phyloP scores from a whole-genome alignment of 2,113 vertebrate species.

The Elgaria multicarinata region DNA sequence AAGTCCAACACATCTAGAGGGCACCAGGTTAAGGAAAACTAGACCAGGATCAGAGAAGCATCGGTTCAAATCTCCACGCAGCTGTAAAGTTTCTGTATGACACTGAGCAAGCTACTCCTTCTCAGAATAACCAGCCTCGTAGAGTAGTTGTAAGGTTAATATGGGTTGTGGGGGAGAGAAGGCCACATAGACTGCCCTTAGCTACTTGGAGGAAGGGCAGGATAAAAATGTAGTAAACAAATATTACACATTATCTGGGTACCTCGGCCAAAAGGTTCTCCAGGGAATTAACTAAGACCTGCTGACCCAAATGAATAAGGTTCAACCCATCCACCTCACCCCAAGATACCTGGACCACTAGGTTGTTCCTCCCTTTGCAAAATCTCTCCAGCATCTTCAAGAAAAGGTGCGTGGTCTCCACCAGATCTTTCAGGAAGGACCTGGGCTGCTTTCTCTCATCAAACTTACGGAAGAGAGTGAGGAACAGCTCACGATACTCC shows the following conservation, averaged over 20 bases:
- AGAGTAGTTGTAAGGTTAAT: no score
- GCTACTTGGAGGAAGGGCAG: not conserved
- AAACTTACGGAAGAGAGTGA: constrained; percentile 91
- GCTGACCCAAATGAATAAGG: not conserved
- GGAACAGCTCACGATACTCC: constrained; percentile 96
- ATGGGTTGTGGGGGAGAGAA: not conserved
- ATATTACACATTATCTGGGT: not conserved
- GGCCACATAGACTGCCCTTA: not conserved
- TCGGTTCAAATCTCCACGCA: not conserved
- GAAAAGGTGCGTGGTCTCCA: constrained; percentile 95
- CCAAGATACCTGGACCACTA: constrained; percentile 89
- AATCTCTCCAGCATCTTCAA: constrained; percentile 94
- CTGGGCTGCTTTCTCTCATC: constrained; percentile 89
- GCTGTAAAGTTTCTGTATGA: not conserved
- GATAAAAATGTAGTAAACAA: not conserved
- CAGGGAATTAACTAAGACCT: not conserved
- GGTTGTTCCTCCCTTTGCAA: constrained; percentile 83
- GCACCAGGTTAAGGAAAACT: not conserved
- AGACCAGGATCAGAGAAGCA: not conserved
- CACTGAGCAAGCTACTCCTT: not conserved
- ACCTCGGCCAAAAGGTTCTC: not conserved
- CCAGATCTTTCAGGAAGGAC: constrained; percentile 90
- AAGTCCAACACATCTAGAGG: not conserved
- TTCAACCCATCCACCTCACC: not conserved
- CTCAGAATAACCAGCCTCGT: not conserved